Base-by-base conservation (phyloP, 2,797 vertebrate genomes). In the Enoplosus armatus region DNA sequence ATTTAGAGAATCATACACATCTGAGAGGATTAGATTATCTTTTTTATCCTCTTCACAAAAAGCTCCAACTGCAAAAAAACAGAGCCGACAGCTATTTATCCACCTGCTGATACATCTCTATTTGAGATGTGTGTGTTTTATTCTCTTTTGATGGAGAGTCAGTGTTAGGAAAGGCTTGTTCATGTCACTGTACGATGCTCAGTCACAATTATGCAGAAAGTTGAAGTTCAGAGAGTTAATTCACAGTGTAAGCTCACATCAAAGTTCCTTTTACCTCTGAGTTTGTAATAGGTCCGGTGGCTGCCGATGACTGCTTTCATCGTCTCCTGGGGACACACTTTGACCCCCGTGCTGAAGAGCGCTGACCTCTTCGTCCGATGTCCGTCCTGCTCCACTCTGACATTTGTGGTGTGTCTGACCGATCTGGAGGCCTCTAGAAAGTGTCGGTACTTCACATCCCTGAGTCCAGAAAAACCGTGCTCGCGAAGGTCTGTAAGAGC, bases 281-380 rank as follows among this genome's bases (percentile, higher is more conserved):
- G 92, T 91, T 96, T 97, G 77, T 98, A 99, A 92, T 98, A 99
- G 50, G 96, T 96, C 80, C 96, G 95, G 79, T 98, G 97, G 90
- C 96, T 97, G 87, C 95, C 92, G 89, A 98, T 91, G 89, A 98
- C 95, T 47, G 97, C 95, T 75, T 95, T 96, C 90, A 97, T 90
- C 8, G 96, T 97, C 89, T 98, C 97, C 80, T 97, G 97, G 2
- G 97, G 96, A 88, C 98, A 99, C 58, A 98, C 93, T 93, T 97
- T 97, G 92, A 97, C 95, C 53, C 96, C 97, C 1, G 96, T 95
- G 84, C 93, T 94, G 85, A 96, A 95, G 77, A 96, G 75, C 0
- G 93, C 63, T 7, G 97, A 97, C 93, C 97, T 96, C 93, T 96
- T 98, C 12, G 92, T 93, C 86, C 96, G 93, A 64, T 94, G 94